Conservation (phyloP, 2,113 vertebrate species). For the Eonycteris spelaea region DNA sequence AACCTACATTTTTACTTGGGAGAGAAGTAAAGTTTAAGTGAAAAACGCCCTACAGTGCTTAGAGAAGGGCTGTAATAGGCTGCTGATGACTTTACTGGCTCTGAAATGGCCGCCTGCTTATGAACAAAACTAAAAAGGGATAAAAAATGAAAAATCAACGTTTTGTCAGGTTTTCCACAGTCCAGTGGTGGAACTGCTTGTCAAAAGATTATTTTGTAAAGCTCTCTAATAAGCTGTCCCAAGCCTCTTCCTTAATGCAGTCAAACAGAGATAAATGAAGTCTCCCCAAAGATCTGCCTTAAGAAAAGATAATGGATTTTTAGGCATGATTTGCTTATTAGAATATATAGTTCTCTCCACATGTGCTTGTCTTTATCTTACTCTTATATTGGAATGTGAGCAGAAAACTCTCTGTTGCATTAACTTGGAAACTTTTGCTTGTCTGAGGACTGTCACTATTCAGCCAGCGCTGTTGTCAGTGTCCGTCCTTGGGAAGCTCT, state of each 20-base stretch:
- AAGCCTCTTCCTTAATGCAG: conserved; percentile 59
- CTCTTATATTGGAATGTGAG: background rate
- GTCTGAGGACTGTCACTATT: conserved; percentile 13
- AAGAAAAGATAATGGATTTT: conserved; percentile 53
- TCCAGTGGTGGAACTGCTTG: background rate
- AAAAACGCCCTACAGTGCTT: background rate
- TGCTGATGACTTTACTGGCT: background rate
- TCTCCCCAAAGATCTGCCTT: conserved; percentile 6
- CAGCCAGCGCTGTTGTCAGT: background rate
- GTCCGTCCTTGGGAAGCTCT: conserved; percentile 14
- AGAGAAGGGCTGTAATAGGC: background rate
- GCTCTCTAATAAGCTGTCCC: conserved; percentile 39
- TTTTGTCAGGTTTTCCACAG: conserved; percentile 40
- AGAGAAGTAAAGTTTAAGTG: background rate
- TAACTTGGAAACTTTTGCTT: conserved; percentile 19
- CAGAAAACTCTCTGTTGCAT: background rate
- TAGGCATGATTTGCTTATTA: conserved; percentile 22
- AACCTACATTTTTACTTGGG: background rate
- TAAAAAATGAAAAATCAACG: conserved; percentile 21
- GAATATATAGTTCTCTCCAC: background rate
- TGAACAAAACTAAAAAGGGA: background rate
- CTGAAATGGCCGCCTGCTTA: background rate
- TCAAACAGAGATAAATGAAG: conserved; percentile 63
- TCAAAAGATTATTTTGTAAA: background rate
- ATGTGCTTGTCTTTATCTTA: background rate